phyloP scores from a whole-genome alignment of 2,888 invertebrate genomes.

The Cyclophora albipunctata region DNA sequence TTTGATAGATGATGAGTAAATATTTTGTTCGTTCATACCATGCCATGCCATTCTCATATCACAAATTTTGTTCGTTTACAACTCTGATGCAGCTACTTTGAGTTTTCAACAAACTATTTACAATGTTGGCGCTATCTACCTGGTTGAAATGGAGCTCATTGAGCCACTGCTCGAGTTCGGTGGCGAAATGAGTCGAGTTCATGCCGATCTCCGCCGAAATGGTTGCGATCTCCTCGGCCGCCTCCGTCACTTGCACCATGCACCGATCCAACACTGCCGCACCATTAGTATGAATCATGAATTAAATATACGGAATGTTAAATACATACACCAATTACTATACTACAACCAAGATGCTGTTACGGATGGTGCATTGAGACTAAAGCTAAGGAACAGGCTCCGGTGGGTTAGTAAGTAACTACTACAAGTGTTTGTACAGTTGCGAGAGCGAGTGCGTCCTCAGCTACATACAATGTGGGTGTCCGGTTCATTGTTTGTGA shows the following conservation, averaged over 20 bases:
- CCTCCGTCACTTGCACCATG: conserved; percentile 48
- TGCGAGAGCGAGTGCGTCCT: background rate
- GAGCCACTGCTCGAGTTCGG: conserved; percentile 19
- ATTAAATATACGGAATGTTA: conserved; percentile 1
- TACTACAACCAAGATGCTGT: no score
- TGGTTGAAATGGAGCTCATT: conserved; percentile 43
- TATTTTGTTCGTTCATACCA: no score
- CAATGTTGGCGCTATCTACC: conserved; percentile 36
- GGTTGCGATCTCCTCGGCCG: conserved; percentile 23
- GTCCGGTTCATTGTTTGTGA: conserved; percentile 53
- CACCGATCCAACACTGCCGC: conserved; percentile 58
- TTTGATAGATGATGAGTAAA: no score
- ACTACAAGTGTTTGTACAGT: background rate
- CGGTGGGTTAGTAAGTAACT: background rate
- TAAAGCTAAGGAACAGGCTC: no score
- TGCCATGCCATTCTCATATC: no score
- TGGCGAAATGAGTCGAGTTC: no score
- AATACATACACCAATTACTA: background rate
- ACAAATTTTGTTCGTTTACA: no score
- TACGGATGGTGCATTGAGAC: no score
- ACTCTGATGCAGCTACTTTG: no score
- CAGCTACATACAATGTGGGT: conserved; percentile 61
- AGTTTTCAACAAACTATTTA: no score
- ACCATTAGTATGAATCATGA: background rate
- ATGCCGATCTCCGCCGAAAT: conserved; percentile 23